These are phyloP conservation scores for Chelonus formosanus DNA, from an alignment of 2,888 invertebrate genomes.

Conservation along the genomic window DNA sequence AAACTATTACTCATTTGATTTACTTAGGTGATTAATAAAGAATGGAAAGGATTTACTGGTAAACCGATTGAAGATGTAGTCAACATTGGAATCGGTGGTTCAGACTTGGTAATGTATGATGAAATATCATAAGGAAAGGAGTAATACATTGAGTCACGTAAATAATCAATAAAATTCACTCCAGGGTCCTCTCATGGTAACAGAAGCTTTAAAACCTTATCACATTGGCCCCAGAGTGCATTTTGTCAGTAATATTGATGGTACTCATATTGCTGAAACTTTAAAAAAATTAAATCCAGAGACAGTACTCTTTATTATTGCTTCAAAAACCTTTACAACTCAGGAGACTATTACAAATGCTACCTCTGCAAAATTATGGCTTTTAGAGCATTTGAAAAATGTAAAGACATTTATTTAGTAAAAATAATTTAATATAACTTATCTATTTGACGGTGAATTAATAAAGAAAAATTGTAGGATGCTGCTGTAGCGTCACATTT, in stretches of 20 bases:
- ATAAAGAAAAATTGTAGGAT: constrained; percentile 66
- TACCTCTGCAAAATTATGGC: constrained; percentile 96
- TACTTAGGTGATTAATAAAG: constrained; percentile 54
- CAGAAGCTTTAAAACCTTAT: constrained; percentile 94
- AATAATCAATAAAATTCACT: constrained; percentile 28
- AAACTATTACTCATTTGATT: too few species aligned
- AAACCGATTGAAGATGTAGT: constrained; percentile 96
- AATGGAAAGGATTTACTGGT: constrained; percentile 73
- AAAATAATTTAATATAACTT: too few species aligned
- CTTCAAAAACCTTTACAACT: constrained; percentile 99
- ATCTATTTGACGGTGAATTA: constrained; percentile 19
- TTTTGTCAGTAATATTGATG: constrained; percentile 99
- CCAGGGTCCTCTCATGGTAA: constrained; percentile 97
- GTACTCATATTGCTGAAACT: constrained; percentile 95
- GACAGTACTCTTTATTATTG: constrained; percentile 96
- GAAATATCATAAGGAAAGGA: neutral
- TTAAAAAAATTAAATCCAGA: constrained; percentile 90
- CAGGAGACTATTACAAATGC: constrained; percentile 99
- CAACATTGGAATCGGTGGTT: constrained; percentile 99
- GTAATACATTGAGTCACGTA: neutral
- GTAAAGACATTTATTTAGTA: constrained; percentile 66
- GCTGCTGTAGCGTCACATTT: constrained; percentile 95
- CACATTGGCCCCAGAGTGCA: constrained; percentile 87
- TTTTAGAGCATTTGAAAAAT: constrained; percentile 84
- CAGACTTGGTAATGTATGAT: constrained; percentile 77